Evolutionary conservation across 2,888 invertebrate species (phyloP), one percentile per base, ranked within the genome.

Genomic region (Ectemnius lituratus): DNA sequence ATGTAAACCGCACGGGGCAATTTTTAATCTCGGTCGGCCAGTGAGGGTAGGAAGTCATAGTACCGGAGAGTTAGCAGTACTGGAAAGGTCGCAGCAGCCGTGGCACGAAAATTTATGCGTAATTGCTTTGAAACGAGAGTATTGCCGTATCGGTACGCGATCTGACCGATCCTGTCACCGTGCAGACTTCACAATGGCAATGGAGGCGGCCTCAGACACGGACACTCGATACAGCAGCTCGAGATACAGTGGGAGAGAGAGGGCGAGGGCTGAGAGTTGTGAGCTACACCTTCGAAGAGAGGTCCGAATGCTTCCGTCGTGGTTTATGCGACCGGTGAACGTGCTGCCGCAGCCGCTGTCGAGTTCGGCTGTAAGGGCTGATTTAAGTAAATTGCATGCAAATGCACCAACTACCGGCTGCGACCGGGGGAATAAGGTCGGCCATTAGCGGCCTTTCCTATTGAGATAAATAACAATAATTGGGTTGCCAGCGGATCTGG

Each of bases 311-410:
- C 68, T 68, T 71, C 71, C 69, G 70, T 69, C 73, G 84, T 76
- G 83, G 76, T 84, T 80, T 78, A 81, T 72, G 80, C 67, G 77
- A 73, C 69, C 80, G 69, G 76, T 67, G 81, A 80, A 80, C 71
- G 78, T 70, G 72, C 76, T 71, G 75, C 65, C 73, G 78, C 70
- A 67, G 72, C 76, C 72, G 75, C 65, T 75, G 78, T 72, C 79
- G 75, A 73, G 63, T 81, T 71, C 80, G 75, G 75, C 75, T 73
- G n/a, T 52, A 60, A 64, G 70, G 76, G 76, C 69, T 73, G 81
- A 84, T 84, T 84, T 80, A 78, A 83, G 81, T 84, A 85, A 86
- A 85, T 85, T 85, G 80, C 85, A 83, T 84, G 81, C 78, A 84
- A 86, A 86, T 84, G 76, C 79, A 75, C 73, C 69, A 78, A 77